A percentile compares a stretch with the other conserved stretches of the same genome.
Conservation (phyloP, 2,113 vertebrate species). For the Columba livia region DNA sequence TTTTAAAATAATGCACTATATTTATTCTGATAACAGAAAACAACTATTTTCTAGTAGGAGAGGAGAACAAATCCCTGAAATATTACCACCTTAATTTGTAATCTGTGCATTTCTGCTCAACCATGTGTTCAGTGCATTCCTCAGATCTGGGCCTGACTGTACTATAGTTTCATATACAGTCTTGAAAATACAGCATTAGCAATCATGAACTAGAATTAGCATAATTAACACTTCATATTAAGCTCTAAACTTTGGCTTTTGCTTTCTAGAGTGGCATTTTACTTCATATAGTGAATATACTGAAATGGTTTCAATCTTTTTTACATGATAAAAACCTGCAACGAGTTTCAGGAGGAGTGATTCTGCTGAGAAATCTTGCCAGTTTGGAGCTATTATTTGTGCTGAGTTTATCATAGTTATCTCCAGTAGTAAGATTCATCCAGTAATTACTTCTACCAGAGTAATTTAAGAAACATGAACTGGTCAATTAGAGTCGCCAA, state of each 20-base stretch:
- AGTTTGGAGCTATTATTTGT: neutral
- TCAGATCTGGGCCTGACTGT: neutral
- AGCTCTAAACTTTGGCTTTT: neutral
- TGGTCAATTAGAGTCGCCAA: neutral
- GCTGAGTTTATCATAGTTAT: neutral
- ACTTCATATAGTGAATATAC: neutral
- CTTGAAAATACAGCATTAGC: neutral
- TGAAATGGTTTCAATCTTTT: neutral
- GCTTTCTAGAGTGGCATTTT: neutral
- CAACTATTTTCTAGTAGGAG: neutral
- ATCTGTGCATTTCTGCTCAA: neutral
- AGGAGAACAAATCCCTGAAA: neutral
- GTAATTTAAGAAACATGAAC: neutral
- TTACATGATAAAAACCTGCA: neutral
- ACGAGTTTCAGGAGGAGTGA: neutral
- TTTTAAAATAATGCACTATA: neutral
- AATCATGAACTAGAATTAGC: neutral
- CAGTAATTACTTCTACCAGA: neutral
- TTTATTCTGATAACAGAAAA: slow-evolving; percentile 14
- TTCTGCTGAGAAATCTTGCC: neutral
- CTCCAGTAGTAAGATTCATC: neutral
- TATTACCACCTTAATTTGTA: neutral
- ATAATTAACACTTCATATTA: neutral
- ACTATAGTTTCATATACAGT: neutral
- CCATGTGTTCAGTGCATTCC: neutral